Evolutionary conservation across 2,113 vertebrate genomes (phyloP).

Genomic region (Dinomys branickii): DNA sequence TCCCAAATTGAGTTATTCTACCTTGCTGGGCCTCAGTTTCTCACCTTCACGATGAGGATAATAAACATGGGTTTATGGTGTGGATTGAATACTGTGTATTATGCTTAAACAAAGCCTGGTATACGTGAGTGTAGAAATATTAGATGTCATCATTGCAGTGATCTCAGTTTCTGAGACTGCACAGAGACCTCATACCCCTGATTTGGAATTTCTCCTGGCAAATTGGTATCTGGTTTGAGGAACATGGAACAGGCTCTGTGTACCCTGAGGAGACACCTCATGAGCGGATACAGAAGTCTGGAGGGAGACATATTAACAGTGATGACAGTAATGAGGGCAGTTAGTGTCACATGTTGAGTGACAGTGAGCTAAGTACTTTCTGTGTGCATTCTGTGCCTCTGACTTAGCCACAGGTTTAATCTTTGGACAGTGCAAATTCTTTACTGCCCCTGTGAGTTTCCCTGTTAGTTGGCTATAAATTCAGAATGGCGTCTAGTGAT

Average conservation of each 20-base stretch:
- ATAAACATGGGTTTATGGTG: not conserved
- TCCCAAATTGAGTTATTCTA: not conserved
- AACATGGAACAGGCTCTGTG: not conserved
- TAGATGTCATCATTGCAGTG: not conserved
- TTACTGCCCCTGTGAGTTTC: not conserved
- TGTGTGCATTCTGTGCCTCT: too few species aligned
- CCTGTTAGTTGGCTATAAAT: not conserved
- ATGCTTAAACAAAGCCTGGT: not conserved
- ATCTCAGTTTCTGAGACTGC: not conserved
- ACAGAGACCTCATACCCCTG: accelerated
- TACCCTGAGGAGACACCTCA: not conserved
- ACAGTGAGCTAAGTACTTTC: not conserved
- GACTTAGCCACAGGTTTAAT: not conserved
- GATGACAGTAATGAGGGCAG: not conserved
- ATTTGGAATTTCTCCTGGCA: not conserved
- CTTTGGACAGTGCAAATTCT: not conserved
- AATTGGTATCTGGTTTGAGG: not conserved
- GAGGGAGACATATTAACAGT: not conserved
- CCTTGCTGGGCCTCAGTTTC: not conserved
- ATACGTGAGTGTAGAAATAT: too few species aligned
- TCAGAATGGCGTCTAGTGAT: not conserved
- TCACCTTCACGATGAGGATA: not conserved
- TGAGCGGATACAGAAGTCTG: not conserved
- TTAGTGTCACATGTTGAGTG: accelerated
- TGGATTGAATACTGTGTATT: not conserved